Conservation (phyloP, 2,888 invertebrate genomes). For the Crossocerus cetratus region DNA sequence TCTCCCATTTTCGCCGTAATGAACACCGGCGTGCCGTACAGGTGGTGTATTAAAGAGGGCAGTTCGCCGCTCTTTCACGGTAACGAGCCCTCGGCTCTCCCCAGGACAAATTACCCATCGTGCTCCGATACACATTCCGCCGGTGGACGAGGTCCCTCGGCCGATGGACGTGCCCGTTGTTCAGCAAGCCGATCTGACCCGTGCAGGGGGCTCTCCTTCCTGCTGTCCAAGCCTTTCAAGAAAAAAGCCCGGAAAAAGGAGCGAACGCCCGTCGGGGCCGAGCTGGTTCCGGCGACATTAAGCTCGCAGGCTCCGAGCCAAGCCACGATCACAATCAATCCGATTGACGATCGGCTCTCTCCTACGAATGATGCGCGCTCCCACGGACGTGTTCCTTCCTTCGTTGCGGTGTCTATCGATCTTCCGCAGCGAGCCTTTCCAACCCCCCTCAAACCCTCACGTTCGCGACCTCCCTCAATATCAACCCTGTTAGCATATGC, state of each 20-base stretch:
- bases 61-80: conserved; percentile 22
- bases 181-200: conserved; percentile 13
- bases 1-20: conserved; percentile 33
- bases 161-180: conserved; percentile 32
- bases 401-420: conserved; percentile 34
- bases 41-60: conserved; percentile 14
- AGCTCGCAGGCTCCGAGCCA: conserved; percentile 38
- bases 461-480: too few relatives aligned
- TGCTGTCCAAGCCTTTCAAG: conserved; percentile 9
- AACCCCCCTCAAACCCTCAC: background rate
- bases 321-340: conserved; percentile 50
- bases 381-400: conserved; percentile 39
- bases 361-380: conserved; percentile 36
- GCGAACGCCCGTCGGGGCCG: background rate
- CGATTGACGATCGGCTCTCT: conserved; percentile 25
- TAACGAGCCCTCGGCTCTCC: background rate
- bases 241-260: conserved; percentile 16
- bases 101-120: conserved; percentile 33
- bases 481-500: too few relatives aligned
- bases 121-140: conserved; percentile 20
- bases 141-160: conserved; percentile 14
- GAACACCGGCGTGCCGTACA: conserved; percentile 15
- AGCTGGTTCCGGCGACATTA: conserved; percentile 18
- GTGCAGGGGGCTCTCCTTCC: background rate
- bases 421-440: conserved; percentile 16